Base-by-base conservation (phyloP, 2,888 invertebrate species). In the Cryptus viduatorius region DNA sequence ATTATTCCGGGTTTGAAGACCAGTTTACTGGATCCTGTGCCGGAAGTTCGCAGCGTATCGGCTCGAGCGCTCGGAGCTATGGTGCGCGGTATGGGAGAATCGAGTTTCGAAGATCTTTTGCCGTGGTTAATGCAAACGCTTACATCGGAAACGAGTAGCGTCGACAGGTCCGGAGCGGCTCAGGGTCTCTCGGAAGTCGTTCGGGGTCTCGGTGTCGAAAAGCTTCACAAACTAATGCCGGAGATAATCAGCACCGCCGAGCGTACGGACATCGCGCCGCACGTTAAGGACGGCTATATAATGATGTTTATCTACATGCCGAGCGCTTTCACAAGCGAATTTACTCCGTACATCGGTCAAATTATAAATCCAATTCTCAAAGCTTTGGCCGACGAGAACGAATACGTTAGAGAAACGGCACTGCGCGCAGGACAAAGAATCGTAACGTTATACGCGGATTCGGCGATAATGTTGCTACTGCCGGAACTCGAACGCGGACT, bases 271-370 rank as follows among this genome's bases (percentile, higher is more conserved):
- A 98, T 98, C 90, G 98, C 98, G 5, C 98, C 99, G 0, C 98
- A 99, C 94, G 99, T 99, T 1, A 98, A 99, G 92, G 99, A 99
- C 94, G 99, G 99, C 61, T 99, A 99, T 94, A 99, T 99, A 86
- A 99, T 99, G 98, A 98, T 99, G 98, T 99, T 99, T 94, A 99
- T 99, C 92, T 99, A 99, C 94, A 98, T 99, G 97, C 99, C 99
- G 2, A 97, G 97, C 84, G 98, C 99, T 12, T 99, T 99, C 94
- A 98, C 98, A 5, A 96, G 97, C 86, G 98, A 98, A 92, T 99
- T 99, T 94, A 97, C 98, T 0, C 98, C 98, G 0, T 99, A 99
- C 94, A 97, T 99, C 91, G 98, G 99, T 0, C 98, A 98, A 93
- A 99, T 99, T 90, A 98, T 99, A 91, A 99, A 98, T 93, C 98